These are phyloP conservation scores for Lutjanus erythropterus DNA, from an alignment of 2,113 vertebrate genomes.

Conservation along the genomic window DNA sequence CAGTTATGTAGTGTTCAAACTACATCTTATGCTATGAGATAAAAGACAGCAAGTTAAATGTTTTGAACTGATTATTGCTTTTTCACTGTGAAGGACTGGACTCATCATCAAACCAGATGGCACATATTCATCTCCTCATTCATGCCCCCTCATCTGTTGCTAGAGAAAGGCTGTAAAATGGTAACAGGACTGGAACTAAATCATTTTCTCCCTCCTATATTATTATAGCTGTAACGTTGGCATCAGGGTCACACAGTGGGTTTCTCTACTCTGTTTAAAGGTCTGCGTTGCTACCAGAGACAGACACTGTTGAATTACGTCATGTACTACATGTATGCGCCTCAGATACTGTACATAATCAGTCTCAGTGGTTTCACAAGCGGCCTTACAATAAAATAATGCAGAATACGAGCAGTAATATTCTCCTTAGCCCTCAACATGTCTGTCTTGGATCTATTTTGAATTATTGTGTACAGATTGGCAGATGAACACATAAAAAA, in stretches of 20 bases:
- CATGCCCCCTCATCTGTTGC: conserved; percentile 13
- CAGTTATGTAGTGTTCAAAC: neutral
- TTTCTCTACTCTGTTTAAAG: neutral
- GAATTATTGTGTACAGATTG: neutral
- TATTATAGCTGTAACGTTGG: neutral
- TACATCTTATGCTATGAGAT: neutral
- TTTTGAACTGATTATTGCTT: neutral
- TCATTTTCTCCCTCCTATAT: conserved; percentile 17
- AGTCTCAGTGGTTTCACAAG: conserved; percentile 11
- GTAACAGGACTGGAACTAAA: neutral
- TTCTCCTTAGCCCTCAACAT: neutral
- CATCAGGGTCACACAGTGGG: neutral
- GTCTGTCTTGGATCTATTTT: conserved; percentile 12
- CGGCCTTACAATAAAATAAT: neutral
- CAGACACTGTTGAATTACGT: neutral
- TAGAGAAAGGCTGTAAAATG: conserved; percentile 29
- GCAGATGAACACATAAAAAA: neutral
- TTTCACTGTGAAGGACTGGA: conserved; percentile 1
- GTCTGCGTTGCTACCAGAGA: neutral
- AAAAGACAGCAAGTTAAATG: neutral
- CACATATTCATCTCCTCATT: conserved; percentile 19
- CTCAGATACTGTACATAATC: neutral
- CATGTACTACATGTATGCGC: neutral
- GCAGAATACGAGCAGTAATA: conserved; percentile 17
- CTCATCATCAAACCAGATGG: conserved; percentile 23